A percentile compares a stretch with the other conserved stretches of the same genome.
phyloP scores from a whole-genome alignment of 1,140 invertebrate genomes.

The Papilio polytes region DNA sequence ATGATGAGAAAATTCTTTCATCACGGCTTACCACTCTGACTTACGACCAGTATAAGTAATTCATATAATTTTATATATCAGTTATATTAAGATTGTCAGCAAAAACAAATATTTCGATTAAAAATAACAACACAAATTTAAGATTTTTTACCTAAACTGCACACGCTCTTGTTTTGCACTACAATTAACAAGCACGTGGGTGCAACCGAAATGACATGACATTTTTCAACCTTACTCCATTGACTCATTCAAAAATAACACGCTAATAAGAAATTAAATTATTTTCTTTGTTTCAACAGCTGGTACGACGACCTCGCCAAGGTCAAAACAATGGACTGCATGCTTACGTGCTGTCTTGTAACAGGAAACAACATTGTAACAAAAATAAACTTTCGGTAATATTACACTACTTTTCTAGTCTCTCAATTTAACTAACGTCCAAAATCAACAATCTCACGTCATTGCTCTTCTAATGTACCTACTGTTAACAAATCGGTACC shows the following conservation, averaged over 20 bases:
- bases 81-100: no score
- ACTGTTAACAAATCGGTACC: no score
- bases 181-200: neutral
- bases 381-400: no score
- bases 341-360: neutral
- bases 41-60: no score
- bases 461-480: no score
- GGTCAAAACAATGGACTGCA: neutral
- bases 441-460: no score
- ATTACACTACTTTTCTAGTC: no score
- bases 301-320: neutral
- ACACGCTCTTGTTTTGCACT: neutral
- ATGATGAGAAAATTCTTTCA: no score
- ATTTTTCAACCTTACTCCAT: neutral
- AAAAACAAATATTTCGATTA: no score
- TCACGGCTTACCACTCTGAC: no score
- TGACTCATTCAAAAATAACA: constrained; percentile 9
- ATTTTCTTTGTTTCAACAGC: neutral
- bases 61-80: neutral
- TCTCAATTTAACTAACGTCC: no score
- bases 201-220: neutral
- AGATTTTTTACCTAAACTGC: neutral
- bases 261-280: neutral
- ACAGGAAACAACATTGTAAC: neutral
- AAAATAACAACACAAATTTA: neutral